These are phyloP conservation scores for Caenorhabditis angaria DNA, from an alignment of 2,888 invertebrate species.

Conservation along the genomic window DNA sequence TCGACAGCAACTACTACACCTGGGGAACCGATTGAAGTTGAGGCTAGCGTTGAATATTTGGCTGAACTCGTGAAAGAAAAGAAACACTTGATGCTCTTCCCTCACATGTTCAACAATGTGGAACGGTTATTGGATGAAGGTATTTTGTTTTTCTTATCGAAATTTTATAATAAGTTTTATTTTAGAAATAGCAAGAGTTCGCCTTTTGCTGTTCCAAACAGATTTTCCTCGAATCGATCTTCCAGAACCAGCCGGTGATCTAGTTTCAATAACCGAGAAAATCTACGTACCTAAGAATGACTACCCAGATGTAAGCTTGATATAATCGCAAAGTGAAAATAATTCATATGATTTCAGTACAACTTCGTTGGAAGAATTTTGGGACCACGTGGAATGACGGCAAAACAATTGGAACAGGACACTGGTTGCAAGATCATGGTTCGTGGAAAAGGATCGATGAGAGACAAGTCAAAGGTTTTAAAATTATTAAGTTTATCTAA, in stretches of 20 bases:
- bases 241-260: conserved; percentile 72
- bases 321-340: conserved; percentile 9
- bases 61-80: conserved; percentile 62
- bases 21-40: conserved; percentile 30
- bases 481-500: neutral
- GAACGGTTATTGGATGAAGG: conserved; percentile 67
- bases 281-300: conserved; percentile 99
- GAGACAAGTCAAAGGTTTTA: conserved; percentile 53
- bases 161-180: neutral
- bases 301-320: conserved; percentile 88
- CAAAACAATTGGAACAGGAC: conserved; percentile 99
- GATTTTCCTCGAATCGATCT: conserved; percentile 87
- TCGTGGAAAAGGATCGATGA: conserved; percentile 82
- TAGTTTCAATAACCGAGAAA: conserved; percentile 95
- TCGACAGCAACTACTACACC: conserved; percentile 21
- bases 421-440: conserved; percentile 99
- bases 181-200: conserved; percentile 96
- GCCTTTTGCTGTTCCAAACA: conserved; percentile 94
- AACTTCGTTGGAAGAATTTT: conserved; percentile 99
- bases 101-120: conserved; percentile 61
- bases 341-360: conserved; percentile 85
- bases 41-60: conserved; percentile 58
- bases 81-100: conserved; percentile 61
- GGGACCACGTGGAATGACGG: conserved; percentile 99
- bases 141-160: conserved; percentile 14